A percentile compares a stretch with the other conserved stretches of the same genome.
phyloP scores from a whole-genome alignment of 2,113 vertebrate genomes.

The Gasterosteus nipponicus region DNA sequence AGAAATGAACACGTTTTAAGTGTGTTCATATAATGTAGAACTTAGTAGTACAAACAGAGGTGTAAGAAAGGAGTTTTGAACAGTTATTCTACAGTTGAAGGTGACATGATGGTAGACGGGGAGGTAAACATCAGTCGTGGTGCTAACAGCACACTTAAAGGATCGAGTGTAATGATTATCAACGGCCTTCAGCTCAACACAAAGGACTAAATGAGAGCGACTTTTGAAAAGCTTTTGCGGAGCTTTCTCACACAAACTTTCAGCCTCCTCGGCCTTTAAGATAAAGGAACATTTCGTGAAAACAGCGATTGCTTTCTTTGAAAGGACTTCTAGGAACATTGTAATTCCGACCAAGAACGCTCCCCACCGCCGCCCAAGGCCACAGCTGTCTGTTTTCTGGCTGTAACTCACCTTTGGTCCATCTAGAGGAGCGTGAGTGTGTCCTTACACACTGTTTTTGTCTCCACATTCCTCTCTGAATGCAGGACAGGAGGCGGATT shows the following conservation, averaged over 20 bases:
- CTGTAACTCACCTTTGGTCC: neutral
- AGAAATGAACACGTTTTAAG: neutral
- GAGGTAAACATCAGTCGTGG: neutral
- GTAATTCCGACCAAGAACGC: conserved; percentile 3
- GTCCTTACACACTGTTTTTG: neutral
- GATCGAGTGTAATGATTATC: neutral
- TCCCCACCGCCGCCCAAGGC: neutral
- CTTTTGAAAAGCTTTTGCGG: neutral
- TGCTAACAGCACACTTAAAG: neutral
- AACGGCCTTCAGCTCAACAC: neutral
- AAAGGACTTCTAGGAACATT: neutral
- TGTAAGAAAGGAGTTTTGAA: neutral
- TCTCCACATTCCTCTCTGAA: conserved; percentile 1
- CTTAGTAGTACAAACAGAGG: too few species aligned
- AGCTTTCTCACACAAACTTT: neutral
- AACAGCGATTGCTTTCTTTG: neutral
- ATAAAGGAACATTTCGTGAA: neutral
- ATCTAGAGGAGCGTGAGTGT: neutral
- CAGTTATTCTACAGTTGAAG: neutral
- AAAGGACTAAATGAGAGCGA: neutral
- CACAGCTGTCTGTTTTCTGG: neutral
- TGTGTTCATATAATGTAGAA: neutral
- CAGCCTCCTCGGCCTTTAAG: neutral
- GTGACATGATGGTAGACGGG: neutral
- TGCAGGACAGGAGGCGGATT: neutral